phyloP scores from a whole-genome alignment of 2,888 invertebrate species.

The Galeruca laticollis region DNA sequence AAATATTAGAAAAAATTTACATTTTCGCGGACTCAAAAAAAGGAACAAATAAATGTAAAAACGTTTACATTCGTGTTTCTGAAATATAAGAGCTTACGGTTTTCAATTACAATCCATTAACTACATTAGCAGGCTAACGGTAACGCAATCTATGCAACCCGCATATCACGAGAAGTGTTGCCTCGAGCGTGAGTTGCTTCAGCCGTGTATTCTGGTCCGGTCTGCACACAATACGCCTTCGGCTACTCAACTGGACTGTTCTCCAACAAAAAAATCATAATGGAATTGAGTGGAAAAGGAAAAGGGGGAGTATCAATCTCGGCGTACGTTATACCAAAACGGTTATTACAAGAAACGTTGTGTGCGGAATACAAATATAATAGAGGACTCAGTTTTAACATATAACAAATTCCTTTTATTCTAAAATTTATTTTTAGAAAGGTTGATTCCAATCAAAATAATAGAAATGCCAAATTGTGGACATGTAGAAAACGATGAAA shows the following conservation, averaged over 20 bases:
- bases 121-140: conserved; percentile 34
- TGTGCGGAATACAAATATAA: not conserved
- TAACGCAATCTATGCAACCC: conserved; percentile 40
- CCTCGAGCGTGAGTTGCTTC: conserved; percentile 28
- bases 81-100: conserved; percentile 18
- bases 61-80: conserved; percentile 4
- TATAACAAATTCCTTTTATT: not conserved
- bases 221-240: conserved; percentile 30
- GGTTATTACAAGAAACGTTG: conserved; percentile 3
- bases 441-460: too few species aligned
- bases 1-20: not conserved
- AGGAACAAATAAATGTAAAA: not conserved
- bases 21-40: not conserved
- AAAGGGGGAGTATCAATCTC: conserved; percentile 1
- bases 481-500: too few species aligned
- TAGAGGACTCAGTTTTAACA: not conserved
- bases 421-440: not conserved
- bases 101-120: conserved; percentile 32
- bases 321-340: not conserved
- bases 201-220: conserved; percentile 31
- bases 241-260: conserved; percentile 40
- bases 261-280: conserved; percentile 12
- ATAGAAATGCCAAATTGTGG: too few species aligned
- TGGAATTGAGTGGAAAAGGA: conserved; percentile 26
- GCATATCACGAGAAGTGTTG: conserved; percentile 35